These are phyloP conservation scores for Phalanger gymnotis DNA, from an alignment of 2,797 vertebrate genomes.

Conservation along the genomic window DNA sequence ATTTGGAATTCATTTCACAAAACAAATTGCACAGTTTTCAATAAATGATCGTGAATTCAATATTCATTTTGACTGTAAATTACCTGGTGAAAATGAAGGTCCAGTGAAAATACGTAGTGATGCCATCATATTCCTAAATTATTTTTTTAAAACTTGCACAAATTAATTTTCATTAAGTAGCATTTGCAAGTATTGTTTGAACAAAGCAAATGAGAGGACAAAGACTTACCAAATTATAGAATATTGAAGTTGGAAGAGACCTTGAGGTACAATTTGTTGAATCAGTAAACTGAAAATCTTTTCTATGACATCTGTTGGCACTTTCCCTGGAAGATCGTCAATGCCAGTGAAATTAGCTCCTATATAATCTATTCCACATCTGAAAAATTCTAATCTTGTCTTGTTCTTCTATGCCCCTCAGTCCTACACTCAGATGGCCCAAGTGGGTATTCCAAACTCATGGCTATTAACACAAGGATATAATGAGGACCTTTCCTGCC, in stretches of 20 bases:
- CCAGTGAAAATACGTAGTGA: constrained; percentile 31
- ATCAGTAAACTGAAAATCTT: neutral
- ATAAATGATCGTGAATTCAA: constrained; percentile 67
- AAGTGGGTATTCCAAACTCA: neutral
- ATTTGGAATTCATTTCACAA: constrained; percentile 59
- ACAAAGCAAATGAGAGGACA: neutral
- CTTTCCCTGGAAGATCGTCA: neutral
- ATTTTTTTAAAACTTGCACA: constrained; percentile 34
- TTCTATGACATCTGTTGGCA: neutral
- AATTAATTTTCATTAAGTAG: neutral
- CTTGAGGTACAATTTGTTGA: neutral
- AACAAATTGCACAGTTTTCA: constrained; percentile 75
- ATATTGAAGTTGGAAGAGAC: neutral
- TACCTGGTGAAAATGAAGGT: constrained; percentile 53
- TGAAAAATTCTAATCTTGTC: neutral
- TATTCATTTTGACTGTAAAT: constrained; percentile 61
- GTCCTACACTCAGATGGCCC: neutral
- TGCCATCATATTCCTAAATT: constrained; percentile 42
- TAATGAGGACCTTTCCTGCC: neutral
- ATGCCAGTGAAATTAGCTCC: neutral
- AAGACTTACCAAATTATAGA: neutral
- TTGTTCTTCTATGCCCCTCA: neutral
- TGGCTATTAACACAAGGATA: neutral
- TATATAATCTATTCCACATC: neutral
- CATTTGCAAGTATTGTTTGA: neutral